Conservation (phyloP, 2,113 vertebrate genomes). For the Oncorhynchus kisutch region DNA sequence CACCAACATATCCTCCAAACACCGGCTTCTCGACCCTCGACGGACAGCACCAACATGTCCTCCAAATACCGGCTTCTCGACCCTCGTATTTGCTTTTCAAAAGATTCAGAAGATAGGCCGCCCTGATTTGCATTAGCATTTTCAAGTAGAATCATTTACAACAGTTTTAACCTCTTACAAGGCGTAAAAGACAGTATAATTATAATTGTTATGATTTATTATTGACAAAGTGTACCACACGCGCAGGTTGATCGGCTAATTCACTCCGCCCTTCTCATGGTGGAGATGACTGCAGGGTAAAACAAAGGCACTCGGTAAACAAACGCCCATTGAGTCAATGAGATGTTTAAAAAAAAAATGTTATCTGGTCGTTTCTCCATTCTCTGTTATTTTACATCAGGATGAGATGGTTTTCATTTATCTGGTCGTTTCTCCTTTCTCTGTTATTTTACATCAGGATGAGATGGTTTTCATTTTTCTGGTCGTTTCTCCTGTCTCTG, state of each 20-base stretch:
- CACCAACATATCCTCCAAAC: no score
- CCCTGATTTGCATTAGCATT: constrained; percentile 38
- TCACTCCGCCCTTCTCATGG: constrained; percentile 38
- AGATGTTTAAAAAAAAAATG: no score
- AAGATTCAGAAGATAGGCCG: constrained; percentile 7
- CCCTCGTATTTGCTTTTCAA: constrained; percentile 27
- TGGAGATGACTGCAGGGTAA: constrained; percentile 32
- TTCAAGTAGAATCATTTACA: constrained; percentile 56
- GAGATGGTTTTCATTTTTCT: constrained; percentile 39
- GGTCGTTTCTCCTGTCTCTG: constrained; percentile 31
- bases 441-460: constrained; percentile 5
- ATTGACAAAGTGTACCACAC: constrained; percentile 15
- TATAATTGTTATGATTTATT: constrained; percentile 10
- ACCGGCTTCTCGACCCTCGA: no score
- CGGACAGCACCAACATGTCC: no score
- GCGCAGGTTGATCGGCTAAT: constrained; percentile 36
- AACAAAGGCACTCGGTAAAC: constrained; percentile 45
- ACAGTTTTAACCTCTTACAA: constrained; percentile 40
- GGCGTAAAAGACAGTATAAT: constrained; percentile 26
- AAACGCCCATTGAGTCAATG: constrained; percentile 43
- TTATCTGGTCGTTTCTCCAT: constrained; percentile 33
- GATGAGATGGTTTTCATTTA: constrained; percentile 47
- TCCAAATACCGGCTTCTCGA: no score
- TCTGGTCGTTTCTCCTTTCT: constrained; percentile 31
- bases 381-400: constrained; percentile 11